Evolutionary conservation across 1,140 invertebrate genomes (phyloP).

Genomic region (Zaprionus inermis): DNA sequence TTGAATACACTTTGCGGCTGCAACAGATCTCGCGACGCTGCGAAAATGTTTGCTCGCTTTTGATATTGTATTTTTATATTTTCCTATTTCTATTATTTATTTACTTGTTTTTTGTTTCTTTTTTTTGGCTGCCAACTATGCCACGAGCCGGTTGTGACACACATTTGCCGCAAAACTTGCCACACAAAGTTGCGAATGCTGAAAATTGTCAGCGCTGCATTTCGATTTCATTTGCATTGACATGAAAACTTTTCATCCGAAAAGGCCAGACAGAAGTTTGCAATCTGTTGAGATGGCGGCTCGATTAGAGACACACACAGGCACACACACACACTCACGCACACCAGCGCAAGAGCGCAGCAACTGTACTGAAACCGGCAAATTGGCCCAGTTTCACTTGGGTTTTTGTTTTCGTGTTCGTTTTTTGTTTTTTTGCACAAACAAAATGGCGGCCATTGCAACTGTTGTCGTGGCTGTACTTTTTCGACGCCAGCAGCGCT

Average conservation of each 20-base stretch:
- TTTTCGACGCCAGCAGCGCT: conserved; percentile 60
- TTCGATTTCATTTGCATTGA: conserved; percentile 67
- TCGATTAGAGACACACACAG: conserved; percentile 43
- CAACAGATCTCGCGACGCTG: conserved; percentile 9
- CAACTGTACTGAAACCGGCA: conserved; percentile 64
- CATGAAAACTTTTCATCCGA: conserved; percentile 41
- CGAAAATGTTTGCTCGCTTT: conserved; percentile 52
- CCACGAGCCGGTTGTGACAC: conserved; percentile 63
- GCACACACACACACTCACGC: not conserved
- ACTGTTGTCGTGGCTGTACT: conserved; percentile 82
- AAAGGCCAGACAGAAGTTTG: conserved; percentile 22
- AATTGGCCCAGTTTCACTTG: conserved; percentile 73
- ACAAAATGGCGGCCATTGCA: conserved; percentile 78
- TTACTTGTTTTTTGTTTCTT: not conserved
- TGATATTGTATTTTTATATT: conserved; percentile 1
- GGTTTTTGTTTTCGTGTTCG: not conserved
- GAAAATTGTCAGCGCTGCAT: conserved; percentile 42
- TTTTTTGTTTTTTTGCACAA: conserved; percentile 40
- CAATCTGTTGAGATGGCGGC: conserved; percentile 31
- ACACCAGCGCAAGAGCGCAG: conserved; percentile 1
- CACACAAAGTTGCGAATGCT: conserved; percentile 29
- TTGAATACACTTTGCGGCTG: conserved; percentile 30
- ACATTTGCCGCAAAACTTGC: conserved; percentile 31
- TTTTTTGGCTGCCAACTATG: conserved; percentile 57
- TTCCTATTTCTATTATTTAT: not conserved